phyloP scores from a whole-genome alignment of 2,797 vertebrate species.

The Emydoidea blandingii region DNA sequence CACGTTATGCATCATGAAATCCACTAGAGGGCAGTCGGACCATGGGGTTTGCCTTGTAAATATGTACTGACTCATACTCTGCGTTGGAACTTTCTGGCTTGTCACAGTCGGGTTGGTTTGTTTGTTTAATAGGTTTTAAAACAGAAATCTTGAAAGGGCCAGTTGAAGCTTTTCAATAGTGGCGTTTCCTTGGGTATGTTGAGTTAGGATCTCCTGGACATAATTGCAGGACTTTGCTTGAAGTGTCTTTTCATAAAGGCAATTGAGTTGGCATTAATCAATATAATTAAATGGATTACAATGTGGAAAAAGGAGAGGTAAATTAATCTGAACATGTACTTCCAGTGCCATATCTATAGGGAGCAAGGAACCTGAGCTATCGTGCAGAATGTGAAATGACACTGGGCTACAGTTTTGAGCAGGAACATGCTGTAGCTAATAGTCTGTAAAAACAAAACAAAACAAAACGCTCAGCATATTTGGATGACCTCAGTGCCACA shows the following conservation, averaged over 20 bases:
- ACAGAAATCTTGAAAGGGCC: neutral
- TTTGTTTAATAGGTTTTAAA: neutral
- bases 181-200: fast-evolving
- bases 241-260: neutral
- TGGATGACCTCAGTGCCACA: neutral
- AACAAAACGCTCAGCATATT: neutral
- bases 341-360: neutral
- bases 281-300: fast-evolving
- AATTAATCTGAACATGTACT: neutral
- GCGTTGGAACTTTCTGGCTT: neutral
- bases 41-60: neutral
- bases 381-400: neutral
- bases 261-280: fast-evolving
- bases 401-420: neutral
- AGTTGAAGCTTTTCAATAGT: fast-evolving
- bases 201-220: neutral
- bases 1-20: fast-evolving
- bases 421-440: neutral
- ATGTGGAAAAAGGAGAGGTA: neutral
- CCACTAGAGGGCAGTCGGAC: constrained; percentile 74
- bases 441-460: neutral
- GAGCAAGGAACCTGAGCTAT: no score
- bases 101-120: neutral
- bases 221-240: neutral
- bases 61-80: neutral